These are phyloP conservation scores for Deilephila elpenor DNA, from an alignment of 2,888 invertebrate species.

Conservation along the genomic window DNA sequence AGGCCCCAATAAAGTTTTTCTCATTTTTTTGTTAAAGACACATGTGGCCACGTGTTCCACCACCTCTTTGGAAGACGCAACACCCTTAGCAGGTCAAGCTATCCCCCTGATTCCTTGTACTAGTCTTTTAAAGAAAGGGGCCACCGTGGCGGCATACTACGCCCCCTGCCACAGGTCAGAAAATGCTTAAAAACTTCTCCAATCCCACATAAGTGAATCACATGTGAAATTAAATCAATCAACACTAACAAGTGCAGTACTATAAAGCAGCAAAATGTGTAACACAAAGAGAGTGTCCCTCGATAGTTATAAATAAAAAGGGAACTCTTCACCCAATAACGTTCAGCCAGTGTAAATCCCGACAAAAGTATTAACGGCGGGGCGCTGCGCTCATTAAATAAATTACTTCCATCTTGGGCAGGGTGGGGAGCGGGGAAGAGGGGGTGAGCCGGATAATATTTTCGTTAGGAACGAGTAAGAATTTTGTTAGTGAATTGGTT, in stretches of 20 bases:
- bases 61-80: too few species aligned
- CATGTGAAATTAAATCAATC: too few species aligned
- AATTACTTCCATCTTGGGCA: constrained; percentile 48
- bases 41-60: too few species aligned
- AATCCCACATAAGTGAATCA: too few species aligned
- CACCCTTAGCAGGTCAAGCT: too few species aligned
- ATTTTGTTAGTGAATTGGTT: background rate
- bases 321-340: constrained; percentile 44
- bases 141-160: too few species aligned
- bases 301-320: constrained; percentile 12
- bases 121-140: too few species aligned
- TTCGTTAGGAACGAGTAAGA: background rate
- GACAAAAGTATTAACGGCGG: constrained; percentile 33
- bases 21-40: too few species aligned
- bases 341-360: constrained; percentile 41
- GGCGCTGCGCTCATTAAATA: constrained; percentile 50
- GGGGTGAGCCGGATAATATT: constrained; percentile 15
- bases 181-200: too few species aligned
- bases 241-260: background rate
- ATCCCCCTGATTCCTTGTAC: too few species aligned
- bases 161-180: too few species aligned
- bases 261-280: background rate
- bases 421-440: background rate
- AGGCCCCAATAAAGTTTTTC: too few species aligned
- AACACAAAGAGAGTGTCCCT: background rate